These are phyloP conservation scores for Troides oblongomaculatus DNA, from an alignment of 2,888 invertebrate species.

Conservation along the genomic window DNA sequence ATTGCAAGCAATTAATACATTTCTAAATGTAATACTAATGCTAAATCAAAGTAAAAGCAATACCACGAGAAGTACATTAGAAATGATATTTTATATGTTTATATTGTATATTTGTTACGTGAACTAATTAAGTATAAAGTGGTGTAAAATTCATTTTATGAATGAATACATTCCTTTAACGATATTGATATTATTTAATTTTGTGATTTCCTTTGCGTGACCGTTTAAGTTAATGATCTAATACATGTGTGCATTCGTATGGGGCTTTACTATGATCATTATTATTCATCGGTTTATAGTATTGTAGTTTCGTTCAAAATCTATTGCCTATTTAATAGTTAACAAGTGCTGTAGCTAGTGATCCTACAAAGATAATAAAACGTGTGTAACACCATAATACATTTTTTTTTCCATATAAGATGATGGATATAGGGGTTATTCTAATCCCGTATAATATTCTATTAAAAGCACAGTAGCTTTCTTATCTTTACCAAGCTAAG, in stretches of 20 bases:
- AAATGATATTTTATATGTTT: too few relatives aligned
- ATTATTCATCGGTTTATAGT: conserved; percentile 63
- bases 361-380: too few relatives aligned
- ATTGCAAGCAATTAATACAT: too few relatives aligned
- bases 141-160: not conserved
- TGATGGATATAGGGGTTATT: too few relatives aligned
- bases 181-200: conserved; percentile 74
- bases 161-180: conserved; percentile 62
- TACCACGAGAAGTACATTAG: not conserved
- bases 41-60: not conserved
- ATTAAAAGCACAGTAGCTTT: too few relatives aligned
- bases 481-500: too few relatives aligned
- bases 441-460: too few relatives aligned
- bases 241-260: conserved; percentile 74
- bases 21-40: not conserved
- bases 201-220: conserved; percentile 79
- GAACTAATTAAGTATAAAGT: not conserved
- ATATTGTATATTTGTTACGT: not conserved
- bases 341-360: not conserved
- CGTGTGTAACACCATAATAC: too few relatives aligned
- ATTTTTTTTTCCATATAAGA: too few relatives aligned
- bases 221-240: conserved; percentile 74
- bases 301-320: conserved; percentile 42
- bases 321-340: not conserved
- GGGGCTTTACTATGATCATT: conserved; percentile 51